phyloP scores from a whole-genome alignment of 2,888 invertebrate species.

The Drosophila gaucha region DNA sequence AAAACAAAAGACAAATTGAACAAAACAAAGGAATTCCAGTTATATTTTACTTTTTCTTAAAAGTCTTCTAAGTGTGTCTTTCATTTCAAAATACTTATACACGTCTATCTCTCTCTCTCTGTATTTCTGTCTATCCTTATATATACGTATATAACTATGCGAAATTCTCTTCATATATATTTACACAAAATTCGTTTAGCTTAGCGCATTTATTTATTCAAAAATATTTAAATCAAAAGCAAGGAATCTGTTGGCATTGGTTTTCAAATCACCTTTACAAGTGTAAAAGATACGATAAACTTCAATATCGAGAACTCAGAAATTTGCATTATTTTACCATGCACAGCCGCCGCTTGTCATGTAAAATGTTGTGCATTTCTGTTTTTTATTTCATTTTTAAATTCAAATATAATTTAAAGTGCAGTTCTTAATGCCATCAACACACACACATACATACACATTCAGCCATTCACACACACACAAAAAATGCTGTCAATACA shows the following conservation, averaged over 20 bases:
- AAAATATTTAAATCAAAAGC: conserved; percentile 72
- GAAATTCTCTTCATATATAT: conserved; percentile 25
- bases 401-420: conserved; percentile 23
- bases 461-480: conserved; percentile 29
- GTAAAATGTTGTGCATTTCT: conserved; percentile 73
- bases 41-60: conserved; percentile 49
- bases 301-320: conserved; percentile 23
- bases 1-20: conserved; percentile 24
- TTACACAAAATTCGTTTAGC: conserved; percentile 42
- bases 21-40: conserved; percentile 32
- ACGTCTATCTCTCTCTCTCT: conserved; percentile 28
- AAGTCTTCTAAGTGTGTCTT: conserved; percentile 68
- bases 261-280: conserved; percentile 67
- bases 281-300: conserved; percentile 23
- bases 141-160: conserved; percentile 40
- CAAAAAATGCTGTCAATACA: conserved; percentile 65
- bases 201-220: conserved; percentile 70
- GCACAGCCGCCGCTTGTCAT: conserved; percentile 48
- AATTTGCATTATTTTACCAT: conserved; percentile 67
- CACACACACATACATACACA: conserved; percentile 30
- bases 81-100: conserved; percentile 49
- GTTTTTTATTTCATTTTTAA: conserved; percentile 16
- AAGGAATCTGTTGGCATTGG: conserved; percentile 84
- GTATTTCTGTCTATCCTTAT: conserved; percentile 24
- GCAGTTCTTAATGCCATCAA: conserved; percentile 44